Evolutionary conservation across 1,140 invertebrate genomes (phyloP).

Genomic region (Nephila pilipes): DNA sequence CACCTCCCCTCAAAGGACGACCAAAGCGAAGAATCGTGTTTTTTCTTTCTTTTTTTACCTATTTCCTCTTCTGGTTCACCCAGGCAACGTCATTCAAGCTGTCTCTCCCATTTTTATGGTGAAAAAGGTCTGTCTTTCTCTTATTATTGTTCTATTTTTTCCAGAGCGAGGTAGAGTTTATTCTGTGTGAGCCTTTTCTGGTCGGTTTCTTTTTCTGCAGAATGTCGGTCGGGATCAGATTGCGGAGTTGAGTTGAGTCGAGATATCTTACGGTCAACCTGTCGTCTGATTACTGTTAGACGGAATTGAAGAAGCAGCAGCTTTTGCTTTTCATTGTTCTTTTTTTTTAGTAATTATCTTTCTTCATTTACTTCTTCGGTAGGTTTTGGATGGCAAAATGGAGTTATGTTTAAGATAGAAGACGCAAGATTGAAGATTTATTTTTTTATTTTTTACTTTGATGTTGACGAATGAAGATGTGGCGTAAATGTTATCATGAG

Average conservation of each 20-base stretch:
- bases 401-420: neutral
- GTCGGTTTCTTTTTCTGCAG: neutral
- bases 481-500: no score
- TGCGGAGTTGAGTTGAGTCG: conserved; percentile 28
- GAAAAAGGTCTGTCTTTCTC: neutral
- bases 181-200: neutral
- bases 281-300: neutral
- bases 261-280: neutral
- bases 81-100: conserved; percentile 23
- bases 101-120: conserved; percentile 21
- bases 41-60: conserved; percentile 5
- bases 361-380: neutral
- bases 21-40: conserved; percentile 50
- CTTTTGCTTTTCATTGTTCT: neutral
- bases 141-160: conserved; percentile 51
- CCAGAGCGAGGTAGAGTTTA: conserved; percentile 21
- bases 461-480: no score
- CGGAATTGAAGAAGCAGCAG: neutral
- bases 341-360: conserved; percentile 11
- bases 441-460: neutral
- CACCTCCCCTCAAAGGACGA: neutral
- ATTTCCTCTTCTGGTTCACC: neutral
- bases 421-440: neutral
- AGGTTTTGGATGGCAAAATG: neutral
- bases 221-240: neutral